Percentiles rank a stretch among this genome's conserved stretches.
phyloP scores from a whole-genome alignment of 2,797 vertebrate genomes.

The Vultur gryphus region DNA sequence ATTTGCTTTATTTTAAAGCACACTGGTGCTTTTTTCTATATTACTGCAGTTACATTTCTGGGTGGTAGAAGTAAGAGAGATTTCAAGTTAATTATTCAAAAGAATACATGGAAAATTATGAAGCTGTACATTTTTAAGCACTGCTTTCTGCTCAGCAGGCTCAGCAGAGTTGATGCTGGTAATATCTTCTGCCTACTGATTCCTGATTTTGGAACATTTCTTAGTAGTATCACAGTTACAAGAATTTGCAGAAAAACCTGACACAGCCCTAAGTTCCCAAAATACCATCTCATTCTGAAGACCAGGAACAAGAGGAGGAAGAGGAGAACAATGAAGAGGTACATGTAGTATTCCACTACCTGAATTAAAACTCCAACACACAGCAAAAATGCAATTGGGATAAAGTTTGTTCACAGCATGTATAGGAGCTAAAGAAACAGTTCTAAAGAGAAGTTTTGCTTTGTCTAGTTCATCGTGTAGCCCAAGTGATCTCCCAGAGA shows the following conservation, averaged over 20 bases:
- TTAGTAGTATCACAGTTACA: slow-evolving; percentile 62
- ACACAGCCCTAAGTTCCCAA: slow-evolving; percentile 34
- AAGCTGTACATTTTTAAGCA: not conserved
- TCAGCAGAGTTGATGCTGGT: slow-evolving; percentile 69
- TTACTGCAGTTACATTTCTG: not conserved
- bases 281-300: not conserved
- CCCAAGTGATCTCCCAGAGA: not conserved
- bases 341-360: not conserved
- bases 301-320: not conserved
- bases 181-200: slow-evolving; percentile 74
- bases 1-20: not conserved
- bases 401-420: not conserved
- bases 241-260: slow-evolving; percentile 65
- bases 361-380: not conserved
- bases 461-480: not conserved
- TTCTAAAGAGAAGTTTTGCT: not conserved
- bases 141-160: slow-evolving; percentile 58
- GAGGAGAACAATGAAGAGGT: not conserved
- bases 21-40: not conserved
- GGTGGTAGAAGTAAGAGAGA: not conserved
- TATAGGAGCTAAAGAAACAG: not conserved
- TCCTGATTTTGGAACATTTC: slow-evolving; percentile 72
- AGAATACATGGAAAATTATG: not conserved
- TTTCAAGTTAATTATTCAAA: not conserved
- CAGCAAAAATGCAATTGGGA: not conserved